A percentile compares a stretch with the other conserved stretches of the same genome.
phyloP scores from a whole-genome alignment of 2,888 invertebrate species.

The Trachelus tabidus region DNA sequence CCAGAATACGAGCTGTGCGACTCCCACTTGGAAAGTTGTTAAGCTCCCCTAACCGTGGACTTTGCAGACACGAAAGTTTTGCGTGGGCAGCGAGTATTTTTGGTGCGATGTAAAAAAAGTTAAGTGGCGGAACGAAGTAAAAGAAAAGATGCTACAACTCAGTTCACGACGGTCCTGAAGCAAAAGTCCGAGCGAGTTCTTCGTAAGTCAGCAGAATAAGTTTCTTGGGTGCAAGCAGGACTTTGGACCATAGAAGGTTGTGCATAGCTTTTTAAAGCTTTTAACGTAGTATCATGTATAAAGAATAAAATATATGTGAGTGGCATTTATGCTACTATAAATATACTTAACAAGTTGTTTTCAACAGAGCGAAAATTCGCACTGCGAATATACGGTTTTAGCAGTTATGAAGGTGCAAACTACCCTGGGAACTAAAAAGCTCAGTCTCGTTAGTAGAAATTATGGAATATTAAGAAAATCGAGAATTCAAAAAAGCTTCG shows the following conservation, averaged over 20 bases:
- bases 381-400: background rate
- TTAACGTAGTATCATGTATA: background rate
- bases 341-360: background rate
- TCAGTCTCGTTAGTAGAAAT: background rate
- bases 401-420: background rate
- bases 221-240: background rate
- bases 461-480: background rate
- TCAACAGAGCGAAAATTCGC: background rate
- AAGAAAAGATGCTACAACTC: background rate
- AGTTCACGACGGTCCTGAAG: background rate
- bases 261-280: background rate
- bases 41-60: background rate
- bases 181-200: background rate
- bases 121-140: background rate
- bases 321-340: background rate
- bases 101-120: background rate
- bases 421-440: background rate
- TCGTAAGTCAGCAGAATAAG: background rate
- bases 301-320: background rate
- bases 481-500: background rate
- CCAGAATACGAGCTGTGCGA: background rate
- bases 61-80: background rate
- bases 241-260: background rate
- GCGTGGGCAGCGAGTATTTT: background rate
- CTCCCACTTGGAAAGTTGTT: background rate